Percentiles rank a stretch among this genome's conserved stretches.
phyloP scores from a whole-genome alignment of 2,113 vertebrate genomes.

The human region DNA sequence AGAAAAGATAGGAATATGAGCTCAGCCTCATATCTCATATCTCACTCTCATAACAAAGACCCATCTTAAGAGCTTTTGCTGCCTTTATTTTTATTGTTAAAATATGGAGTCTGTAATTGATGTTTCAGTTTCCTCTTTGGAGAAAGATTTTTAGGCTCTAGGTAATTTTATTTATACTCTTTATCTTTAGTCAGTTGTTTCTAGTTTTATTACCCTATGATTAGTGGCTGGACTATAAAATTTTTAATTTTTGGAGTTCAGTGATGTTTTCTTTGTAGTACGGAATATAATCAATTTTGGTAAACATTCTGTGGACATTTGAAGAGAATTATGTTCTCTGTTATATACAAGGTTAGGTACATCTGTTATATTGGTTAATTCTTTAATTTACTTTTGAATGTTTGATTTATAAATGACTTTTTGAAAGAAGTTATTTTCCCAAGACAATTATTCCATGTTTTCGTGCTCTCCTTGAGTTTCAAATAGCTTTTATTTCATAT shows the following conservation, averaged over 20 bases:
- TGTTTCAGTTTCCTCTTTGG: slow-evolving; percentile 42
- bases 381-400: neutral
- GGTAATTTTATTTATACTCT: neutral
- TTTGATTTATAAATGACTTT: slow-evolving; percentile 21
- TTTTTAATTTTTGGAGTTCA: neutral
- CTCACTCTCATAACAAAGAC: neutral
- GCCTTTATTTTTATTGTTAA: slow-evolving; percentile 26
- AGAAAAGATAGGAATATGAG: neutral
- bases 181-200: neutral
- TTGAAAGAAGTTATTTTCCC: slow-evolving; percentile 8
- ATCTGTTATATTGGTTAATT: slow-evolving; percentile 35
- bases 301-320: slow-evolving; percentile 6
- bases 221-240: neutral
- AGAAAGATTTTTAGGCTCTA: slow-evolving; percentile 17
- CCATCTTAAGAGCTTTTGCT: slow-evolving; percentile 5
- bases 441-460: slow-evolving; percentile 33
- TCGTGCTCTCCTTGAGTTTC: slow-evolving; percentile 31
- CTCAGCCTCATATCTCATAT: neutral
- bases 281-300: slow-evolving; percentile 3
- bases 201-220: neutral
- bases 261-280: neutral
- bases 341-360: neutral
- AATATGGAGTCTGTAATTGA: neutral
- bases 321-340: slow-evolving; percentile 21
- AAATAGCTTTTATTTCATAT: slow-evolving; percentile 13